Evolutionary conservation across 2,113 vertebrate species (phyloP).

Genomic region (Leptocoma aspasia): DNA sequence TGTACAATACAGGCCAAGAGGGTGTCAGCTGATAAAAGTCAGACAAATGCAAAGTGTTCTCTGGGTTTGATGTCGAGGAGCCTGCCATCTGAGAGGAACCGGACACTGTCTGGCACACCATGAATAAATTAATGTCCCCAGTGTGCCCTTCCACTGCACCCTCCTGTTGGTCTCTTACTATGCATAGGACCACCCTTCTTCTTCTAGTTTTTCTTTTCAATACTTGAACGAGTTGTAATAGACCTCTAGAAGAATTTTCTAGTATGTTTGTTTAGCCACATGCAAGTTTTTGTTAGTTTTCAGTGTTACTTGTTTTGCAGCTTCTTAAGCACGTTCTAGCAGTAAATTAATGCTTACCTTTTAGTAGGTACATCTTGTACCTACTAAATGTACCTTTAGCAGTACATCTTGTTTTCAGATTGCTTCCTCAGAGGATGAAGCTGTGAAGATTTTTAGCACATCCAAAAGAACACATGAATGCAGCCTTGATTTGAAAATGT

Average conservation of each 20-base stretch:
- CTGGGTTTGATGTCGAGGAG: neutral
- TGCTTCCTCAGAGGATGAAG: neutral
- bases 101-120: neutral
- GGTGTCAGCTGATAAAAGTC: conserved; percentile 43
- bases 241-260: neutral
- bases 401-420: no score
- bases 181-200: neutral
- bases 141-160: neutral
- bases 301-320: neutral
- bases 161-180: neutral
- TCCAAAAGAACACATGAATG: neutral
- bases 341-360: no score
- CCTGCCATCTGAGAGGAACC: accelerated
- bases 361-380: no score
- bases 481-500: neutral
- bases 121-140: neutral
- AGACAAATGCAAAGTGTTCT: neutral
- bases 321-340: neutral
- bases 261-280: neutral
- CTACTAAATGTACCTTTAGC: no score
- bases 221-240: neutral
- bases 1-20: neutral
- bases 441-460: neutral
- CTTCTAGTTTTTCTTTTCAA: neutral
- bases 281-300: neutral